Percentiles rank a stretch among this genome's conserved stretches.
Conservation (phyloP, 2,888 invertebrate genomes). For the Electrophaes corylata region DNA sequence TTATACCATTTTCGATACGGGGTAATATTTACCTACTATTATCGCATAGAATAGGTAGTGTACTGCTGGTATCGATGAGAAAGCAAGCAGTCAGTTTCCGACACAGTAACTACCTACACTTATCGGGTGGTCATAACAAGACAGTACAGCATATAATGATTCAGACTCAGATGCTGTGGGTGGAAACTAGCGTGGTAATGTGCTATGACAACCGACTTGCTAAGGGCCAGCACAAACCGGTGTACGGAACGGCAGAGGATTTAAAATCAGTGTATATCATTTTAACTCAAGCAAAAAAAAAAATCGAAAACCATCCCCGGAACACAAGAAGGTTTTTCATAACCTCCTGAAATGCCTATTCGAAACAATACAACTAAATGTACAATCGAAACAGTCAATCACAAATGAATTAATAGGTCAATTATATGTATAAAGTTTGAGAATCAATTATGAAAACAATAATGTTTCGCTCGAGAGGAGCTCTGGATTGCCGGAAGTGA, state of each 20-base stretch:
- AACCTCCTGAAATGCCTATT: too few relatives aligned
- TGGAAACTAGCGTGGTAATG: conserved; percentile 28
- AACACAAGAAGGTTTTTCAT: too few relatives aligned
- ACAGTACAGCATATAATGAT: conserved; percentile 36
- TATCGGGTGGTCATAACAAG: conserved; percentile 36
- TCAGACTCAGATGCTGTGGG: conserved; percentile 55
- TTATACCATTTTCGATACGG: neutral
- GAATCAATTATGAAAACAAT: conserved; percentile 29
- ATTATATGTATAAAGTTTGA: neutral
- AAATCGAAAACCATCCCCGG: too few relatives aligned
- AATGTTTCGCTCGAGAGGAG: conserved; percentile 57
- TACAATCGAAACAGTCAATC: too few relatives aligned
- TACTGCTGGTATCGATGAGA: conserved; percentile 36
- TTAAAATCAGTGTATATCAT: neutral
- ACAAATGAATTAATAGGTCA: neutral
- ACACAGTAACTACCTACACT: conserved; percentile 38
- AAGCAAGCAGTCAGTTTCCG: conserved; percentile 36
- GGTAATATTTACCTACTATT: too few relatives aligned
- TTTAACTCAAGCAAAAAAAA: too few relatives aligned
- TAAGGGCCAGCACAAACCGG: neutral
- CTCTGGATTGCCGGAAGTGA: conserved; percentile 63
- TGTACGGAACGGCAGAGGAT: neutral
- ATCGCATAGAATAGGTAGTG: neutral
- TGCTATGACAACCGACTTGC: conserved; percentile 22
- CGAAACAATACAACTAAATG: too few relatives aligned